Conservation (phyloP, 2,113 vertebrate species). For the Tyrannus savana region DNA sequence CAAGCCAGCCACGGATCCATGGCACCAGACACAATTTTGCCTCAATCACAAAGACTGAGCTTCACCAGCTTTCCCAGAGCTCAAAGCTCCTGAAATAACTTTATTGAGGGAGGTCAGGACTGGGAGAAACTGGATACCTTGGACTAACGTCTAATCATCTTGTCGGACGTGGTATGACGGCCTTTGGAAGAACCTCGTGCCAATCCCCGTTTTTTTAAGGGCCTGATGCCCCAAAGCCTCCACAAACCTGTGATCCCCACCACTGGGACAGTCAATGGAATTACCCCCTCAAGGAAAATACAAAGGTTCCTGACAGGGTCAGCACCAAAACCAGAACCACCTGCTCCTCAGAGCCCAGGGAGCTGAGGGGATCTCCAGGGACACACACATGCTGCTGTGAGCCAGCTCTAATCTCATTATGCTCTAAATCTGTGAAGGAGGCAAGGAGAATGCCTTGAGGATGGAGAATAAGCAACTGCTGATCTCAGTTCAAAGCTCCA, state of each 20-base stretch:
- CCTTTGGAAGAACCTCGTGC: not conserved
- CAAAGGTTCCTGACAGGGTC: accelerated
- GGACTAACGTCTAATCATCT: not conserved
- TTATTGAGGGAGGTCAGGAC: not conserved
- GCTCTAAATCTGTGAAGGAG: not conserved
- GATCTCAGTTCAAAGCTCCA: not conserved
- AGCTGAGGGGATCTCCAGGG: not conserved
- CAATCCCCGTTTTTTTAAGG: not conserved
- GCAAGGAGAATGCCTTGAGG: not conserved
- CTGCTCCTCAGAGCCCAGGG: accelerated
- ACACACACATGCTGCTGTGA: accelerated
- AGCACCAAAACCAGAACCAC: no score
- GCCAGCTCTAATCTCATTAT: not conserved
- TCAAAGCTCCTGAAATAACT: conserved; percentile 3
- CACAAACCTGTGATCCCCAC: not conserved
- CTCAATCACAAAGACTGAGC: not conserved
- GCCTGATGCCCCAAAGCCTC: not conserved
- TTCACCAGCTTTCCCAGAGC: not conserved
- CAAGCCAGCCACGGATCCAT: not conserved
- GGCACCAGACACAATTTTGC: not conserved
- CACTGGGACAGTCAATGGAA: not conserved
- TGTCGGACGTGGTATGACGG: accelerated
- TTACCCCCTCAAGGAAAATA: accelerated
- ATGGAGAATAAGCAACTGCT: not conserved
- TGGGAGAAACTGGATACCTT: not conserved